phyloP scores from a whole-genome alignment of 1,140 invertebrate genomes.

The Spodoptera frugiperda region DNA sequence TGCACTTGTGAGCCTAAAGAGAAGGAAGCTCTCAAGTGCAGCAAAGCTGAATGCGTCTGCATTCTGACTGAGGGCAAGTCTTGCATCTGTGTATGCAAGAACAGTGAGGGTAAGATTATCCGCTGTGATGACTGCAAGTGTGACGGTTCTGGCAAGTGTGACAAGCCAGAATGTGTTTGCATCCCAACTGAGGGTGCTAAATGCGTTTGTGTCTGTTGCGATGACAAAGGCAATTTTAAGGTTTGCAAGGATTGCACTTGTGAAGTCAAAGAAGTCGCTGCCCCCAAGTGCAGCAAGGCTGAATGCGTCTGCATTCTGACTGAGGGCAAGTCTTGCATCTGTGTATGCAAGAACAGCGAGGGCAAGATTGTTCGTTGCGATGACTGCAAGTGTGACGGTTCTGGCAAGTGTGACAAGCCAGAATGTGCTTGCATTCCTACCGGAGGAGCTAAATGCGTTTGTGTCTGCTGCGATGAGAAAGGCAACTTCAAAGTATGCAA shows the following conservation, averaged over 20 bases:
- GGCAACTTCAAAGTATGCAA: conserved; percentile 34
- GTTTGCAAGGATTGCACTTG: conserved; percentile 10
- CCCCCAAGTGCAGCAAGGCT: conserved; percentile 47
- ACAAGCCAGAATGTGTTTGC: conserved; percentile 49
- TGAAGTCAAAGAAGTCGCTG: neutral
- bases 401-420: conserved; percentile 47
- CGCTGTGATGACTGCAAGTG: conserved; percentile 51
- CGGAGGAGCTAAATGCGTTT: conserved; percentile 43
- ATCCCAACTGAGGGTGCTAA: conserved; percentile 45
- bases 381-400: conserved; percentile 46
- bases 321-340: conserved; percentile 57
- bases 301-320: conserved; percentile 58
- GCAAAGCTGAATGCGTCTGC: conserved; percentile 49
- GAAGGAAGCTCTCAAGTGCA: conserved; percentile 23
- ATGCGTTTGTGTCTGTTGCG: conserved; percentile 52
- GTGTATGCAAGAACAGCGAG: conserved; percentile 54
- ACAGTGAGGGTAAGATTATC: conserved; percentile 44
- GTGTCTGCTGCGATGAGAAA: conserved; percentile 47
- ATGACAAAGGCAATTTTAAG: conserved; percentile 18
- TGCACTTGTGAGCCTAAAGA: conserved; percentile 33
- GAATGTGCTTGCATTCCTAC: conserved; percentile 46
- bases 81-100: conserved; percentile 50
- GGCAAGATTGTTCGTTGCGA: conserved; percentile 41
- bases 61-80: conserved; percentile 45
- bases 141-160: conserved; percentile 45